Base-by-base conservation (phyloP, 2,797 vertebrate species). In the Acipenser transmontanus region DNA sequence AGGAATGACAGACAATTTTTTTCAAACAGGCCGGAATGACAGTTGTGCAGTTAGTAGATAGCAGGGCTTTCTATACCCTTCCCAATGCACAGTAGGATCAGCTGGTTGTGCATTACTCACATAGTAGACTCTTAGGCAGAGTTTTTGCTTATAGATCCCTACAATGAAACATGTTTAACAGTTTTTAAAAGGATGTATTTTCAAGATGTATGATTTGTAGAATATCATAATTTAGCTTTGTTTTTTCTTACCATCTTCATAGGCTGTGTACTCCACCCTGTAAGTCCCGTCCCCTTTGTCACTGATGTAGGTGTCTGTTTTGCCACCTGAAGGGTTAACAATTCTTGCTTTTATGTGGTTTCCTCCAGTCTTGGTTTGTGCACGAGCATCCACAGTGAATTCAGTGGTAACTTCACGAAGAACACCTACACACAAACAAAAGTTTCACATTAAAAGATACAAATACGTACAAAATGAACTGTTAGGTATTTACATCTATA, bases 321-420 rank as follows among this genome's bases (percentile, higher is more conserved):
- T 93, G 71, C 85, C 70, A 0, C 94, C 92, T 0, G 94, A 95
- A 0, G 94, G 95, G 71, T 93, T 96, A 61, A 91, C 79, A 49
- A 97, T 86, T 0, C 77, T 78, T 0, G 86, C 87, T 12, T 91
- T 93, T 71, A 95, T 20, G 0, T 92, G 93, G 74, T 84, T 88
- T 1, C 93, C 90, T 0, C 92, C 89, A 0, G 80, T 85, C 65
- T 91, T 89, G 50, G 78, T 84, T 51, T 90, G 79, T 0, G 86
- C 80, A 0, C 91, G 89, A 0, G 91, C 85, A 0, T 98, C 95
- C 66, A 96, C 93, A 0, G 74, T 89, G 76, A 97, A 98, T 56
- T 98, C 93, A 0, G 95, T 95, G 70, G 84, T 85, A 70, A 97
- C 95, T 73, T 98, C 97, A 11, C 92, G 90, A 60, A 99, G 89